Evolutionary conservation across 2,888 invertebrate genomes (phyloP), one percentile per base, ranked within the genome.

Genomic region (Stictocephala bisonia): DNA sequence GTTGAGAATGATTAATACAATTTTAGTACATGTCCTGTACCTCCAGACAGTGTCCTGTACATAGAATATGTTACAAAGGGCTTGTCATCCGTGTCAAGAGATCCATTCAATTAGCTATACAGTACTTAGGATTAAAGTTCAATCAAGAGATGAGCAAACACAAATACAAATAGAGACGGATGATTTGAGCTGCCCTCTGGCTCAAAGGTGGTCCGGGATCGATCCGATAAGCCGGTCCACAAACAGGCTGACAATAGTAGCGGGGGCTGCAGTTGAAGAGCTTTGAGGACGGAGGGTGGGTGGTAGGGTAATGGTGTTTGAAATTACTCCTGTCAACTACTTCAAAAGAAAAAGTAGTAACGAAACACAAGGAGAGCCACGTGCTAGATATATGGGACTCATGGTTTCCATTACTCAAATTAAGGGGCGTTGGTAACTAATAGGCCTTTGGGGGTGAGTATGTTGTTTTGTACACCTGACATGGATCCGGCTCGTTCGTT

Each of bases 301-400:
- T 20, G 64, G 26, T 6, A 44, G 44, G 64, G 44, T 64, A 64
- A 64, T 64, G 64, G 64, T 64, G 64, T 64, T 64, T 44, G 64
- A 64, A 64, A 64, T 64, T 64, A 44, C 41, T 27, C 64, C 64
- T 64, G 64, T 64, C 64, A 44, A 41, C 64, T 44, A 64, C 64
- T 64, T 64, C 64, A 64, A 64, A 64, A 64, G 64, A 64, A 64
- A 64, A 64, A 64, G 64, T 64, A 64, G 64, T 64, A 64, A 44
- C 64, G 64, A 44, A 64, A 64, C n/a, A 41, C 64, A 64, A 64
- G 64, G 64, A 64, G 35, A 18, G 64, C 26, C 64, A 44, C 64
- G 64, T 40, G 64, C 64, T 26, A 4, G 1, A 15, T 35, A 6
- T 18, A 29, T 31, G 35, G 44, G 31, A 26, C 18, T 18, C 29